These are phyloP conservation scores for Aphaenogaster rudis DNA, from an alignment of 1,140 invertebrate genomes.

Conservation along the genomic window DNA sequence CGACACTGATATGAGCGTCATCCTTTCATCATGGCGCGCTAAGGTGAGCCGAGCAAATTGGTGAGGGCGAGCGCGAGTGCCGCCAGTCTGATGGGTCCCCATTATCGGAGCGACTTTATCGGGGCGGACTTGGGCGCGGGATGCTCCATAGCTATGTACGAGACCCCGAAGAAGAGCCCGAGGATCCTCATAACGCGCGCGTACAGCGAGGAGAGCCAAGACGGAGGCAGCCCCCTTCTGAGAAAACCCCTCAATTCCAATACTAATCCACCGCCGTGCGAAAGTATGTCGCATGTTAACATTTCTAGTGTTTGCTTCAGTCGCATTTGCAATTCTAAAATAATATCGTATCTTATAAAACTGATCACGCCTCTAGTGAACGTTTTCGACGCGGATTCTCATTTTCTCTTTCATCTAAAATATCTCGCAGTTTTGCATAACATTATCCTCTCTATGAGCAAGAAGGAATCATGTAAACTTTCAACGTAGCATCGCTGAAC, in stretches of 20 bases:
- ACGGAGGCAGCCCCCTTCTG: constrained; percentile 80
- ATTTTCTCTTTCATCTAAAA: not conserved
- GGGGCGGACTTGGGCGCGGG: constrained; percentile 65
- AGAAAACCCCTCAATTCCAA: constrained; percentile 71
- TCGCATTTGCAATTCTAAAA: constrained; percentile 20
- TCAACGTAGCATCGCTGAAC: not conserved
- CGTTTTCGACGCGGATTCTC: not conserved
- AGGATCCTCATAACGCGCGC: constrained; percentile 91
- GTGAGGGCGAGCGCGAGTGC: constrained; percentile 84
- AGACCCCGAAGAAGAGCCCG: constrained; percentile 88
- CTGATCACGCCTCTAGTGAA: not conserved
- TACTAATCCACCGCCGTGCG: constrained; percentile 70
- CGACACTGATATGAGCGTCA: constrained; percentile 54
- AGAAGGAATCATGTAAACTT: not conserved
- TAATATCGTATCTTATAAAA: not conserved
- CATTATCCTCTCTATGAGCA: not conserved
- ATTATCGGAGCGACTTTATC: constrained; percentile 80
- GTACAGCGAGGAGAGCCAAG: constrained; percentile 90
- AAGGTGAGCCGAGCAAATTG: constrained; percentile 78
- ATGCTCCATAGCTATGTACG: constrained; percentile 67
- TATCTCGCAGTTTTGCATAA: not conserved
- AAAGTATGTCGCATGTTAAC: constrained; percentile 76
- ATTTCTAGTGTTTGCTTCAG: constrained; percentile 23
- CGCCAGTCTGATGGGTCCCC: constrained; percentile 79
- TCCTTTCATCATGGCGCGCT: constrained; percentile 51